Evolutionary conservation across 1,140 invertebrate genomes (phyloP), one percentile per base, ranked within the genome.

Genomic region (Tetraneura akinire): DNA sequence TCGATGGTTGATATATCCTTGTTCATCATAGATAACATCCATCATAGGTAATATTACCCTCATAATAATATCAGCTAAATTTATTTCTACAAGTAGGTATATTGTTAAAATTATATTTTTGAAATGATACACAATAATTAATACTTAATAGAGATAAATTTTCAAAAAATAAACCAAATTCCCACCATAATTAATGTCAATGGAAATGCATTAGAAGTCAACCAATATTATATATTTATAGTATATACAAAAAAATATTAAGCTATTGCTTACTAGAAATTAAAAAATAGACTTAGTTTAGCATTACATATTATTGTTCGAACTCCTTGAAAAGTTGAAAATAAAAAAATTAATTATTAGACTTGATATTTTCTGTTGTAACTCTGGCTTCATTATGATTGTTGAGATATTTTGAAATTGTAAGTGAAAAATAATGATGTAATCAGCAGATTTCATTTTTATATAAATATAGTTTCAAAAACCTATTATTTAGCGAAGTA

Each of bases 41-140:
- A 78, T 78, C 55, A 47, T 78, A 57, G 74, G 37, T 78, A 37
- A 74, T 57, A n/a, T 42, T 37, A 78, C 37, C 32, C 32, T 57
- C 47, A 78, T n/a, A 78, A 78, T 78, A 57, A 62, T 57, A 78
- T 45, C 73, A 60, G 32, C 18, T 78, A 71, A 78, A 45, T 60
- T 16, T 78, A 32, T 78, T 57, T 62, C 74, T 78, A 78, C 37
- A 62, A 78, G 49, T 78, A 78, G 6, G 53, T 42, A 47, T 47
- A 47, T 37, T 18, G 51, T 78, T 74, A 23, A 37, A 73, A 53
- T 18, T 10, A 78, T 60, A 10, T 32, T 57, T 62, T 47, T 47
- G 37, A 32, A 55, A 74, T 42, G n/a, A 78, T 78, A 76, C 23
- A 60, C 2, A 62, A 26, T 57, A 76, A 55, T 45, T n/a, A 74